phyloP scores from a whole-genome alignment of 2,797 vertebrate genomes.

The Gadopsis bispinosus region DNA sequence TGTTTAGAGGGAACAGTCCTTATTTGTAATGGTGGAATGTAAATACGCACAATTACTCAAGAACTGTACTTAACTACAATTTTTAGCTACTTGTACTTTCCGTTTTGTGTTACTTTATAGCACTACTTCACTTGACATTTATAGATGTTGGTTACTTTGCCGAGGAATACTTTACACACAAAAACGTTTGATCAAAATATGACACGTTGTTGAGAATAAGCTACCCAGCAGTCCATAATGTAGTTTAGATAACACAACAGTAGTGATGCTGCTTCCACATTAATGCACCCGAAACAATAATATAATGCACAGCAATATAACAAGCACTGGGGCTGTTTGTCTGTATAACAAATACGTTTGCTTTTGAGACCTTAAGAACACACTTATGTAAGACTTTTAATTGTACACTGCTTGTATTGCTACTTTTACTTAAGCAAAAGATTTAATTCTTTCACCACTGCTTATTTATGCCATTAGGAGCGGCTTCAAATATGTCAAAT shows the following conservation, averaged over 20 bases:
- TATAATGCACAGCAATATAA: background rate
- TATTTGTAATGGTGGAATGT: background rate
- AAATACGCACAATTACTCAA: background rate
- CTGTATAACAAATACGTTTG: background rate
- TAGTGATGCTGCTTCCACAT: conserved; percentile 1
- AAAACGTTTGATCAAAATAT: background rate
- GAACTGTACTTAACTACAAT: background rate
- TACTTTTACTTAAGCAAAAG: background rate
- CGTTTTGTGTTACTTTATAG: background rate
- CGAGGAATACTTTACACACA: background rate
- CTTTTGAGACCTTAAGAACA: background rate
- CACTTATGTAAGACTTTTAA: background rate
- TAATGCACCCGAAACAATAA: background rate
- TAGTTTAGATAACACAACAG: background rate
- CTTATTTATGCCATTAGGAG: background rate
- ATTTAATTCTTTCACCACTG: background rate
- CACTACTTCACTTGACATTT: background rate
- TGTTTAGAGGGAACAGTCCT: background rate
- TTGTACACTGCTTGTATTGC: background rate
- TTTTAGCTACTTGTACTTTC: background rate
- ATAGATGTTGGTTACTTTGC: background rate
- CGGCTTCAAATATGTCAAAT: background rate
- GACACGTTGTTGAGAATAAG: background rate
- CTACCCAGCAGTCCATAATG: background rate
- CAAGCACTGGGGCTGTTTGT: background rate